Base-by-base conservation (phyloP, 2,888 invertebrate species). In the Acrocera orbiculus region DNA sequence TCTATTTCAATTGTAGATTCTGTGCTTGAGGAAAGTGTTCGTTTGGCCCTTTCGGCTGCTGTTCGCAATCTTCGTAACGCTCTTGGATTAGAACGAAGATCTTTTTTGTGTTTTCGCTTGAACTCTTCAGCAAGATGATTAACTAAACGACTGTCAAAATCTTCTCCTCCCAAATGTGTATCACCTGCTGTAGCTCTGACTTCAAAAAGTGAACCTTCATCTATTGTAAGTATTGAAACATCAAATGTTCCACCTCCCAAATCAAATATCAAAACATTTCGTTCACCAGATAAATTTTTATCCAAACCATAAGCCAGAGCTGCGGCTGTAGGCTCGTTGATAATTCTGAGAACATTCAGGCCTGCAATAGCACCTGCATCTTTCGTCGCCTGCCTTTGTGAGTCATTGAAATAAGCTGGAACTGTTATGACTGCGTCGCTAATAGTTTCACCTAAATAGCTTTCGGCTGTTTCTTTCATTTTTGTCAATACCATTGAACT, bases 171-270 rank as follows among this genome's bases (percentile, higher is more conserved):
- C 61, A 86, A 70, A 53, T 86, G 89, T 41, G 87, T 90, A 54
- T 90, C 87, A 41, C 87, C 87, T 38, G 85, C 83, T 17, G 86
- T 90, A 8, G 87, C 81, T 54, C 85, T 86, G n/a, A 87, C 90
- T 54, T 90, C 89, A 57, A 90, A 90, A 47, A 79, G 69, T 2
- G 44, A 44, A 63, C 87, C 74, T 55, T 89, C 87, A 61, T 87
- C 89, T 53, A 90, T 90, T 46, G 86, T 85, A 48, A 90, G 65
- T 51, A 90, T 81, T 41, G 89, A 89, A 28, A 90, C 89, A 65
- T 90, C 89, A 57, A 90, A 90, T 46, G 86, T 87, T 47, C 87
- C 90, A 53, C 90, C 90, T 40, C 46, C 46, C 39, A 46, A 36
- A 15, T 46, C 46, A 24, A 46, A 46, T 47, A 80, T 80, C 38